Percentiles rank a stretch among this genome's conserved stretches.
These are phyloP conservation scores for Forbesichthys agassizii DNA, from an alignment of 2,113 vertebrate species.

Conservation along the genomic window DNA sequence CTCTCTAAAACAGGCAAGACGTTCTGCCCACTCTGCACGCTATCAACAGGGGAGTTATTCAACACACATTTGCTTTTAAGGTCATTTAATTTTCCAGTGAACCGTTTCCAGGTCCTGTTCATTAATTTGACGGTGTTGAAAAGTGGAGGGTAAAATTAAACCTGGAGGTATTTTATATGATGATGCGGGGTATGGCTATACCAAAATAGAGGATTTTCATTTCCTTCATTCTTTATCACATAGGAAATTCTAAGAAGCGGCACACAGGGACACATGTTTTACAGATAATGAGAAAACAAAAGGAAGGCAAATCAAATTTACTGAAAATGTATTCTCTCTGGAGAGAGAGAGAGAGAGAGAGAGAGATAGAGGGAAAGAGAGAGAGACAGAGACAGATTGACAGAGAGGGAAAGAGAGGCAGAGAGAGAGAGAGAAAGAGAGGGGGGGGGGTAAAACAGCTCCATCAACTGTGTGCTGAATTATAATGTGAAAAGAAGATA, in stretches of 20 bases:
- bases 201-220: constrained; percentile 45
- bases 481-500: constrained; percentile 50
- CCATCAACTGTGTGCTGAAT: constrained; percentile 58
- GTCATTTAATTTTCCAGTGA: constrained; percentile 58
- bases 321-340: constrained; percentile 48
- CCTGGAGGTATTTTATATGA: constrained; percentile 19
- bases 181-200: constrained; percentile 31
- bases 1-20: constrained; percentile 4
- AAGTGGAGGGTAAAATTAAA: constrained; percentile 50
- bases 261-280: constrained; percentile 28
- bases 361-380: too few species aligned
- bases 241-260: constrained; percentile 21
- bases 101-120: constrained; percentile 61
- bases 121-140: constrained; percentile 58
- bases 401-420: too few species aligned
- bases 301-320: constrained; percentile 57
- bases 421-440: too few species aligned
- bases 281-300: constrained; percentile 73
- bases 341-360: too few species aligned
- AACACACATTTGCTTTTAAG: constrained; percentile 54
- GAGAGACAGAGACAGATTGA: too few species aligned
- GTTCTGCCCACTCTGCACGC: constrained; percentile 21
- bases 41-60: constrained; percentile 54
- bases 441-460: constrained; percentile 38
- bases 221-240: constrained; percentile 37